These are phyloP conservation scores for Tipula confusa DNA, from an alignment of 2,888 invertebrate species.

Conservation along the genomic window DNA sequence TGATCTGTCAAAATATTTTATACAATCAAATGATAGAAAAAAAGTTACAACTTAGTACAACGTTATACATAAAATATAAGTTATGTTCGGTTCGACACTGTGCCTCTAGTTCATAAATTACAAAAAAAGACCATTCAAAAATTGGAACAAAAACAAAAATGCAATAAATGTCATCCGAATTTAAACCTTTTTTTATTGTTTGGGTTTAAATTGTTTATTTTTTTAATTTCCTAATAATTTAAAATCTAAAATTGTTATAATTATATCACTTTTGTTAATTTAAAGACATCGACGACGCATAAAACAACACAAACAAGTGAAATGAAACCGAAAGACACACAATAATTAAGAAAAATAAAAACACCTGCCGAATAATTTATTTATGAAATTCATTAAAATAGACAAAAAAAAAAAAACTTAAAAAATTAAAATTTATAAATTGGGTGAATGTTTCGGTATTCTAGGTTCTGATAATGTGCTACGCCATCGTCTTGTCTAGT, in stretches of 20 bases:
- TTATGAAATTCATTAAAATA: background rate
- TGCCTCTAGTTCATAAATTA: too few relatives aligned
- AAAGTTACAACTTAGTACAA: too few relatives aligned
- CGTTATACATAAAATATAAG: too few relatives aligned
- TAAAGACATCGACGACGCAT: background rate
- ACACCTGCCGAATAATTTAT: constrained; percentile 3
- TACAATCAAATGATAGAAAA: too few relatives aligned
- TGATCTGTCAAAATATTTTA: too few relatives aligned
- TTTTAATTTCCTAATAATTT: background rate
- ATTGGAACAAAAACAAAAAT: background rate
- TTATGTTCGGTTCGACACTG: too few relatives aligned
- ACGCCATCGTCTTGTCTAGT: background rate
- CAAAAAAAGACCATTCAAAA: background rate
- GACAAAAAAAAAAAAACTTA: background rate
- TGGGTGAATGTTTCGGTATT: background rate
- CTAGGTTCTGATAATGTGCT: background rate
- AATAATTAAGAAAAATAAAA: background rate
- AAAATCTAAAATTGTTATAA: background rate
- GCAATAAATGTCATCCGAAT: background rate
- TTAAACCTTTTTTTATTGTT: constrained; percentile 8
- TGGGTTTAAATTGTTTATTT: background rate
- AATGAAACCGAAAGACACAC: background rate
- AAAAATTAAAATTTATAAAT: too few relatives aligned
- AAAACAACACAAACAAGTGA: background rate
- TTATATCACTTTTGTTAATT: constrained; percentile 6